Conservation (phyloP, 2,888 invertebrate genomes). For the Ennomos fuscantarius region DNA sequence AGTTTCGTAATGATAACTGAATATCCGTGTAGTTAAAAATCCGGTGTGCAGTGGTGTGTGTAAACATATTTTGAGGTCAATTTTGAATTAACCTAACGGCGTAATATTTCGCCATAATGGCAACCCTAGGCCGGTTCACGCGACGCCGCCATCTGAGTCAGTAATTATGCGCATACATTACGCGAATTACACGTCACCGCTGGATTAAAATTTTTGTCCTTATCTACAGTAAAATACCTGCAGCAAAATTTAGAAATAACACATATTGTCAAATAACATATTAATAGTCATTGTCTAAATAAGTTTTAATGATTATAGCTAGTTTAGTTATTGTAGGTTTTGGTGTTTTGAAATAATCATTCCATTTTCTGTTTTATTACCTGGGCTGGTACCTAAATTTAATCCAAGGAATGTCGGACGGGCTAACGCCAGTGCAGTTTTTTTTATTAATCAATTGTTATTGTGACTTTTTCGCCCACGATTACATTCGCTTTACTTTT, state of each 20-base stretch:
- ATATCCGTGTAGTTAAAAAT: neutral
- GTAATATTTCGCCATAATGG: constrained; percentile 28
- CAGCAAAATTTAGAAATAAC: neutral
- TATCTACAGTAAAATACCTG: neutral
- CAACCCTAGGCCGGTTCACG: constrained; percentile 37
- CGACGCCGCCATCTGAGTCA: constrained; percentile 41
- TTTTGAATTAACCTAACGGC: constrained; percentile 14
- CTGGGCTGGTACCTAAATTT: too few species aligned
- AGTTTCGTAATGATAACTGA: too few species aligned
- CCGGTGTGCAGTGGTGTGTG: constrained; percentile 1
- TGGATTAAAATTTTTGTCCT: constrained; percentile 42
- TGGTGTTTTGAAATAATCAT: too few species aligned
- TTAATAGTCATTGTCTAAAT: too few species aligned
- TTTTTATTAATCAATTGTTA: too few species aligned
- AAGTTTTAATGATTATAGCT: too few species aligned
- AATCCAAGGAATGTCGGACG: too few species aligned
- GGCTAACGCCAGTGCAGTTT: too few species aligned
- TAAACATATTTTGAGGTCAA: constrained; percentile 7
- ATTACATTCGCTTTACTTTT: too few species aligned
- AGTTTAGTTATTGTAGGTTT: too few species aligned
- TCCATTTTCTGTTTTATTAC: too few species aligned
- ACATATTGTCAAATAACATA: neutral
- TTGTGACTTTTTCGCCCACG: too few species aligned
- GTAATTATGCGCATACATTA: constrained; percentile 64
- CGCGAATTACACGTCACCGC: constrained; percentile 43